Conservation (phyloP, 2,113 vertebrate species). For the Anarhynchus alexandrinus region DNA sequence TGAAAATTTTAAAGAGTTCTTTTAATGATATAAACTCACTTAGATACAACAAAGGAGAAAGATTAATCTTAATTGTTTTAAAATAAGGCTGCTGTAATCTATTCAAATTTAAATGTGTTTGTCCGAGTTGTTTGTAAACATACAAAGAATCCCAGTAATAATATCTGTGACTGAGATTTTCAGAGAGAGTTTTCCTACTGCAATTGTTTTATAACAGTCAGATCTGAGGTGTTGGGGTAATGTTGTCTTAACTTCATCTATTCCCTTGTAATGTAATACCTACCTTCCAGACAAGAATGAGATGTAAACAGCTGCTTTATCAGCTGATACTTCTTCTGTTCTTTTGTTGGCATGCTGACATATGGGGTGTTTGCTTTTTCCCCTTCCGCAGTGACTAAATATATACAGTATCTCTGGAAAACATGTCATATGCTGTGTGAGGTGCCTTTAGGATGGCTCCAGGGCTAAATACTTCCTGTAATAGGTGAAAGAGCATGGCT, state of each 20-base stretch:
- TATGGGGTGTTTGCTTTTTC: not conserved
- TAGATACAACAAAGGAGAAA: slow-evolving; percentile 1
- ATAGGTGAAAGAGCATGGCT: slow-evolving; percentile 50
- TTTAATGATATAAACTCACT: slow-evolving; percentile 25
- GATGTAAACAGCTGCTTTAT: slow-evolving; percentile 38
- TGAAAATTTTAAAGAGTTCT: slow-evolving; percentile 24
- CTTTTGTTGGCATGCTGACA: slow-evolving; percentile 13
- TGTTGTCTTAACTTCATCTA: not conserved
- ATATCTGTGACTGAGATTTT: not conserved
- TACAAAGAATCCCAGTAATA: not conserved
- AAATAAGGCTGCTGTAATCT: not conserved
- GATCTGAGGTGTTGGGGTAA: not conserved
- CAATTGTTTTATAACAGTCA: not conserved
- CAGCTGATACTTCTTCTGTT: not conserved
- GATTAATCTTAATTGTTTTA: slow-evolving; percentile 7
- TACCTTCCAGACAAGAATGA: not conserved
- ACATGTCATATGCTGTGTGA: not conserved
- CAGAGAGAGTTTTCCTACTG: not conserved
- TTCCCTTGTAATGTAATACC: not conserved
- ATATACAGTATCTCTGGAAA: not conserved
- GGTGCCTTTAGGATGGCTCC: slow-evolving; percentile 27
- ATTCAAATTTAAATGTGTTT: not conserved
- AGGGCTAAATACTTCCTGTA: slow-evolving; percentile 35
- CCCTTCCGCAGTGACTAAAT: not conserved
- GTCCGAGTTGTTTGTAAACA: not conserved